phyloP scores from a whole-genome alignment of 1,140 invertebrate species.

The Zaprionus vittiger region DNA sequence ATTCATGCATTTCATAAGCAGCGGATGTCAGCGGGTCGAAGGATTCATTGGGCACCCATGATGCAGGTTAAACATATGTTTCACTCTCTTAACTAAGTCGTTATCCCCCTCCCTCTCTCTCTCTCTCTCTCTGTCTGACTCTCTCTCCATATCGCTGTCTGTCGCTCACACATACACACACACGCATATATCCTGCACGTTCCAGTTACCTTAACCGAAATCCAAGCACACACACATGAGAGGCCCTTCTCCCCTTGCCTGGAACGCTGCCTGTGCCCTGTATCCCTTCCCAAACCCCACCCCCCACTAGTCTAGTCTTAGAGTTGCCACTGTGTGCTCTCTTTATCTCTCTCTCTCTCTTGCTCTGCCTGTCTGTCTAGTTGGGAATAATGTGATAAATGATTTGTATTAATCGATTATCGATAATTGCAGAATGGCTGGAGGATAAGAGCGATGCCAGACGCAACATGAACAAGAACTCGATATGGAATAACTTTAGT shows the following conservation, averaged over 20 bases:
- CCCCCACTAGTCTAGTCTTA: not conserved
- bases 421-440: slow-evolving; percentile 74
- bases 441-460: slow-evolving; percentile 80
- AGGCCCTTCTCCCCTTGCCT: slow-evolving; percentile 3
- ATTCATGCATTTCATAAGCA: slow-evolving; percentile 85
- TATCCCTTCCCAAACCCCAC: not conserved
- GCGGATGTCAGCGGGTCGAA: slow-evolving; percentile 91
- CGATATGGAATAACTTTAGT: slow-evolving; percentile 87
- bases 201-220: not conserved
- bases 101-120: not conserved
- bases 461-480: slow-evolving; percentile 84
- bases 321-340: not conserved
- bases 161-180: slow-evolving; percentile 4
- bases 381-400: slow-evolving; percentile 6
- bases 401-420: slow-evolving; percentile 13
- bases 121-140: slow-evolving; percentile 1
- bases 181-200: slow-evolving; percentile 19
- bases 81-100: slow-evolving; percentile 15
- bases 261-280: not conserved
- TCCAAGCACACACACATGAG: not conserved
- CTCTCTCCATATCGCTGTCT: slow-evolving; percentile 12
- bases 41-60: slow-evolving; percentile 90
- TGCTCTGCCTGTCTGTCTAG: slow-evolving; percentile 8
- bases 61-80: slow-evolving; percentile 87
- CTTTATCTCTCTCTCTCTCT: not conserved